phyloP scores from a whole-genome alignment of 2,888 invertebrate genomes.

The Salpingus planirostris region DNA sequence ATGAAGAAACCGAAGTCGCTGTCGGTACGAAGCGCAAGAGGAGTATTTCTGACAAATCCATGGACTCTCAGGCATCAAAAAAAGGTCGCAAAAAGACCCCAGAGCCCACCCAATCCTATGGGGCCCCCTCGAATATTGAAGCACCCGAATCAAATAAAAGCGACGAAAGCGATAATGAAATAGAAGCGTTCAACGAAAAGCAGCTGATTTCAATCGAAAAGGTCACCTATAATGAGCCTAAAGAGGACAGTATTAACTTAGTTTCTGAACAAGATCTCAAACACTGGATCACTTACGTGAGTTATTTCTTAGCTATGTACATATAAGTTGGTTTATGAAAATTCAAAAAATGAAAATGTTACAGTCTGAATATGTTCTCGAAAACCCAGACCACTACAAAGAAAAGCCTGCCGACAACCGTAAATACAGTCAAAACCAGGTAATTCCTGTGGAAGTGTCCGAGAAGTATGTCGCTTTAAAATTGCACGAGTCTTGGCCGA shows the following conservation, averaged over 20 bases:
- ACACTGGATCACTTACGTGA: constrained; percentile 26
- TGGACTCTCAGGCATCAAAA: constrained; percentile 6
- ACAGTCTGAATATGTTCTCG: constrained; percentile 30
- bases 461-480: constrained; percentile 60
- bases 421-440: constrained; percentile 37
- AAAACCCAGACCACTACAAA: constrained; percentile 25
- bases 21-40: constrained; percentile 8
- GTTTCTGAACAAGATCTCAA: constrained; percentile 22
- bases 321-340: too few species aligned
- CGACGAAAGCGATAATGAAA: too few species aligned
- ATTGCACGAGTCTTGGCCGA: constrained; percentile 52
- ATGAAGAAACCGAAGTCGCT: too few species aligned
- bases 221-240: too few species aligned
- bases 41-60: constrained; percentile 5
- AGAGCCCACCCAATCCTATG: too few species aligned
- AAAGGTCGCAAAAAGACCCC: constrained; percentile 4
- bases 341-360: constrained; percentile 7
- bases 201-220: too few species aligned
- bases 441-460: constrained; percentile 53
- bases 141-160: too few species aligned
- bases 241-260: too few species aligned
- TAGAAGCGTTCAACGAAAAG: too few species aligned
- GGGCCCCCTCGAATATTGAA: too few species aligned
- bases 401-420: constrained; percentile 25
- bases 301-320: constrained; percentile 10